Percentiles rank a stretch among this genome's conserved stretches.
phyloP scores from a whole-genome alignment of 2,888 invertebrate species.

The Mellilla xanthometata region DNA sequence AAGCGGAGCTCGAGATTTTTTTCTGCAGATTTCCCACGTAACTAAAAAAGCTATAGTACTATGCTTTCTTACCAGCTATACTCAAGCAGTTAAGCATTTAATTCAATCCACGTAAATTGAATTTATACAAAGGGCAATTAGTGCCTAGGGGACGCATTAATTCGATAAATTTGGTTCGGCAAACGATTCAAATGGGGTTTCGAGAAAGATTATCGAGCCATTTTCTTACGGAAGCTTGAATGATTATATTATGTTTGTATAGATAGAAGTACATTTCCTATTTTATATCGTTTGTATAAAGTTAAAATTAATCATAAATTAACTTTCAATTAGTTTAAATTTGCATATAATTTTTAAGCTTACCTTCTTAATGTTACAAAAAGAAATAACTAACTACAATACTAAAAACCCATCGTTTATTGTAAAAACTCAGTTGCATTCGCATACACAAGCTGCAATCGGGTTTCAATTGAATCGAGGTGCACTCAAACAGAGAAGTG shows the following conservation, averaged over 20 bases:
- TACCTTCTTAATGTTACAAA: neutral
- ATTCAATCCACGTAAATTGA: slow-evolving; percentile 42
- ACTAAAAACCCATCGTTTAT: slow-evolving; percentile 9
- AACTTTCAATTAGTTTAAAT: too few relatives aligned
- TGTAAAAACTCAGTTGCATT: slow-evolving; percentile 11
- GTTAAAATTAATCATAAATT: too few relatives aligned
- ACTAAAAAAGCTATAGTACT: too few relatives aligned
- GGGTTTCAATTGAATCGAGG: slow-evolving; percentile 22
- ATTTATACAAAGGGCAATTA: slow-evolving; percentile 56
- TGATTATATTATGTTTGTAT: too few relatives aligned
- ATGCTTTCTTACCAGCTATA: too few relatives aligned
- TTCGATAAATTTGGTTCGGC: slow-evolving; percentile 47
- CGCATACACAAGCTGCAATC: slow-evolving; percentile 23
- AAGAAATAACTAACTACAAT: neutral
- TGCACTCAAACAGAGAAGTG: slow-evolving; percentile 6
- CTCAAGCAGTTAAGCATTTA: slow-evolving; percentile 30
- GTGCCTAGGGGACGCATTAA: slow-evolving; percentile 44
- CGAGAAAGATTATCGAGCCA: slow-evolving; percentile 41
- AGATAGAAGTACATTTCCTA: too few relatives aligned
- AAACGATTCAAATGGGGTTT: slow-evolving; percentile 44
- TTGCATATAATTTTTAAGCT: too few relatives aligned
- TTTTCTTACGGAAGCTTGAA: too few relatives aligned
- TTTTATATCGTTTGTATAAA: neutral
- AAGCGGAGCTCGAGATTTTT: neutral
- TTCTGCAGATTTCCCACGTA: too few relatives aligned